Evolutionary conservation across 2,888 invertebrate genomes (phyloP), one percentile per base, ranked within the genome.

Genomic region (Ichneumoninae sp.): DNA sequence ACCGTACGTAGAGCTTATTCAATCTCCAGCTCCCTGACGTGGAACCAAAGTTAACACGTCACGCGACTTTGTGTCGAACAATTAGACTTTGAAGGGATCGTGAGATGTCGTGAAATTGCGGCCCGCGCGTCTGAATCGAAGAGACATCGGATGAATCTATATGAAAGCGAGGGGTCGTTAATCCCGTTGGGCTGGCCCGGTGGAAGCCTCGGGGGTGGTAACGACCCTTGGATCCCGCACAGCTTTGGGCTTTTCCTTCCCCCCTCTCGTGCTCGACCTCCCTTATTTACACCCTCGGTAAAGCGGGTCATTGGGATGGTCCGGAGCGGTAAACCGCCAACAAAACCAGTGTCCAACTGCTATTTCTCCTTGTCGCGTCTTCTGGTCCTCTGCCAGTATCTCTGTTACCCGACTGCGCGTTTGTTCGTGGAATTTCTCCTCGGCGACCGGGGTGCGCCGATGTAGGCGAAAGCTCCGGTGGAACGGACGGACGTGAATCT

Each of bases 221-320:
- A 66, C 47, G 54, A 65, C 78, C 65, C 81, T 73, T 47, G 30
- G 33, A 44, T 70, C 70, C 40, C 65, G 52, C 70, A 52, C 40
- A 44, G 40, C 68, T 44, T 60, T 30, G 54, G 36, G 47, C 50
- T 60, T 44, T 52, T 47, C 44, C 74, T 71, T 10, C 47, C 33
- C 50, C 50, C 47, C 33, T 44, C 30, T 22, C 1, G 65, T 7
- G 26, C n/a, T 22, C 22, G 66, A 10, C 65, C 60, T 80, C 74
- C 81, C 83, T 79, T 85, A 86, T 88, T 88, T 85, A 85, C 85
- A 84, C 83, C 86, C 82, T 83, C 83, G 84, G 88, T 86, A 83
- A 88, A 87, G 77, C 87, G 81, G 85, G 84, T 88, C 88, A 86
- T 86, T 66, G 85, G 66, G 66, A 82, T 73, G 54, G 40, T 36